A percentile compares a stretch with the other conserved stretches of the same genome.
Evolutionary conservation across 2,797 vertebrate species (phyloP).

Genomic region (Sebastes hubbsi): DNA sequence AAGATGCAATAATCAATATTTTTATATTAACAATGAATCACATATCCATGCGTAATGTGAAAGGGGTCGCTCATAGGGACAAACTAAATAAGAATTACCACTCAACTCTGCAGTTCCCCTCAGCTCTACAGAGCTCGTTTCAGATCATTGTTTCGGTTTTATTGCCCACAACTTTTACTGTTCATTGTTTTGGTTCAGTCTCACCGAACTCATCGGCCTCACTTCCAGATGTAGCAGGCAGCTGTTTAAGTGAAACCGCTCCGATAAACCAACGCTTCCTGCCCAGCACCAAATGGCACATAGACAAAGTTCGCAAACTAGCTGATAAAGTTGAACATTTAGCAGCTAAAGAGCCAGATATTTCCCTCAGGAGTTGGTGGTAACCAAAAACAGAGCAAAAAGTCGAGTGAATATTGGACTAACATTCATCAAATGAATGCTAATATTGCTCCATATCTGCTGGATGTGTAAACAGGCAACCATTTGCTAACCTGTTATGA

Average conservation of each 20-base stretch:
- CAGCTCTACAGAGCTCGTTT: not conserved
- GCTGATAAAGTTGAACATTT: not conserved
- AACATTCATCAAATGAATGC: not conserved
- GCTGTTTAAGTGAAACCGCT: conserved; percentile 2
- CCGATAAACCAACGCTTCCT: not conserved
- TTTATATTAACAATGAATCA: not conserved
- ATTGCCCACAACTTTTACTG: not conserved
- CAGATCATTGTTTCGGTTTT: conserved; percentile 14
- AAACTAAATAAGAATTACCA: not conserved
- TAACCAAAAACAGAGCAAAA: not conserved
- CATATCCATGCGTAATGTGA: not conserved
- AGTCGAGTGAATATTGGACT: not conserved
- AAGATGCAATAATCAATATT: not conserved
- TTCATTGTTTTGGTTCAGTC: conserved; percentile 8
- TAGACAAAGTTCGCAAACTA: not conserved
- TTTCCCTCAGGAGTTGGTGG: not conserved
- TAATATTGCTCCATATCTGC: not conserved
- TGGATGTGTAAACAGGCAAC: not conserved
- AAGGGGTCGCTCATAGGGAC: not conserved
- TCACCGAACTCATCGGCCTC: not conserved
- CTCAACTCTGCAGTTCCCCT: not conserved
- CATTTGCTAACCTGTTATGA: not conserved
- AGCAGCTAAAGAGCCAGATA: not conserved
- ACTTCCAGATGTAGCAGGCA: conserved; percentile 20
- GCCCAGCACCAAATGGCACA: not conserved